These are phyloP conservation scores for Agriopis leucophaearia DNA, from an alignment of 2,888 invertebrate genomes.

Conservation along the genomic window DNA sequence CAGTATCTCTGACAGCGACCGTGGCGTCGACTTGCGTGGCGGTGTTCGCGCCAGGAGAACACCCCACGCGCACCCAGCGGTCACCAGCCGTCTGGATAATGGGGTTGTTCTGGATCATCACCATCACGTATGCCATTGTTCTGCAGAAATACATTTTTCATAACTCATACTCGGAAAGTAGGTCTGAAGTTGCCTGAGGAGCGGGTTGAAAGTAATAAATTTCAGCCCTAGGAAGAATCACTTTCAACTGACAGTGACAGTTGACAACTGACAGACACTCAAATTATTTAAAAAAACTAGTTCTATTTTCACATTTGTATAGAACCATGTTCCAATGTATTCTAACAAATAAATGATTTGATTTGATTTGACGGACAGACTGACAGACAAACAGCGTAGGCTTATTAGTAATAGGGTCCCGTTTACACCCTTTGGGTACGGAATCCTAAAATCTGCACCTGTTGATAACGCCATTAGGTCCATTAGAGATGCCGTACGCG, in stretches of 20 bases:
- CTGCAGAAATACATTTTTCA: constrained; percentile 71
- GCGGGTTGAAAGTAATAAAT: too few relatives aligned
- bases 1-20: constrained; percentile 78
- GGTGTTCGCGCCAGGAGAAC: constrained; percentile 85
- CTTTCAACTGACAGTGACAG: too few relatives aligned
- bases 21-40: constrained; percentile 73
- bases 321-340: not conserved
- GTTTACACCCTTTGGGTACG: too few relatives aligned
- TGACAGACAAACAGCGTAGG: too few relatives aligned
- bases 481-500: constrained; percentile 80
- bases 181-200: too few relatives aligned
- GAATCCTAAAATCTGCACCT: constrained; percentile 66
- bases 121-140: constrained; percentile 90
- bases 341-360: not conserved
- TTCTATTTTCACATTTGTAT: too few relatives aligned
- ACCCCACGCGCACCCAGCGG: constrained; percentile 92
- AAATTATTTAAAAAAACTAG: too few relatives aligned
- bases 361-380: too few relatives aligned
- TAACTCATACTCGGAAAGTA: too few relatives aligned
- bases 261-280: too few relatives aligned
- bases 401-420: too few relatives aligned
- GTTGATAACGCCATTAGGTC: constrained; percentile 78
- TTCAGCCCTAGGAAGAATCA: too few relatives aligned
- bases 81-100: constrained; percentile 95
- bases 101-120: constrained; percentile 94